Conservation (phyloP, 2,797 vertebrate genomes). For the Acanthopagrus latus region DNA sequence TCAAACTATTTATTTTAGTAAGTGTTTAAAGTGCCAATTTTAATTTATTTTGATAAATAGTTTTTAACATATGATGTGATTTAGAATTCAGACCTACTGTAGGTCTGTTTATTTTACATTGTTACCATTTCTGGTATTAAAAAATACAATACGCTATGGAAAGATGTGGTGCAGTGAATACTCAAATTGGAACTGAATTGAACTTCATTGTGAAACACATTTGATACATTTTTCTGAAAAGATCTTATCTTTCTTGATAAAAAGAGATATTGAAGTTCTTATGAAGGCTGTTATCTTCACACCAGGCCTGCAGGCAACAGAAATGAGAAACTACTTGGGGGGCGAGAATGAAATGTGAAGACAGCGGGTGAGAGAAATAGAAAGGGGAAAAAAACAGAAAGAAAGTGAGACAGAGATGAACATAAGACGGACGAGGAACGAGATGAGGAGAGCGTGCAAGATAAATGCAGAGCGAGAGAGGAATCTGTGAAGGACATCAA, state of each 20-base stretch:
- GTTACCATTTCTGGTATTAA: neutral
- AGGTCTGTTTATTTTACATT: neutral
- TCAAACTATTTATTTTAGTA: neutral
- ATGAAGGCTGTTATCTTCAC: constrained; percentile 57
- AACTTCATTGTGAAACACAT: neutral
- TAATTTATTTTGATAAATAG: neutral
- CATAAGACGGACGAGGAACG: neutral
- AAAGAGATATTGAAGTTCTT: constrained; percentile 33
- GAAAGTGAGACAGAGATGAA: constrained; percentile 2
- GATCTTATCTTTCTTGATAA: neutral
- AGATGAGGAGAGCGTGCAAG: constrained; percentile 17
- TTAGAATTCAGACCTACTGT: neutral
- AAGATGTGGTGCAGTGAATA: neutral
- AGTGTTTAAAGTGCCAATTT: neutral
- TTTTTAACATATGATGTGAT: neutral
- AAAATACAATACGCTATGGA: neutral
- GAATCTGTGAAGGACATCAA: constrained; percentile 39
- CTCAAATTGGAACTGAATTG: neutral
- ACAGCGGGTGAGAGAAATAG: constrained; percentile 6
- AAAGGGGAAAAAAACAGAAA: constrained; percentile 7
- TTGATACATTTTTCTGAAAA: neutral
- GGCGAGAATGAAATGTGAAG: constrained; percentile 28
- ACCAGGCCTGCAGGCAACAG: neutral
- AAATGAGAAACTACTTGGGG: constrained; percentile 44
- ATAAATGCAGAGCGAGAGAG: constrained; percentile 34